Base-by-base conservation (phyloP, 2,888 invertebrate genomes). In the Oegoconia quadripuncta region DNA sequence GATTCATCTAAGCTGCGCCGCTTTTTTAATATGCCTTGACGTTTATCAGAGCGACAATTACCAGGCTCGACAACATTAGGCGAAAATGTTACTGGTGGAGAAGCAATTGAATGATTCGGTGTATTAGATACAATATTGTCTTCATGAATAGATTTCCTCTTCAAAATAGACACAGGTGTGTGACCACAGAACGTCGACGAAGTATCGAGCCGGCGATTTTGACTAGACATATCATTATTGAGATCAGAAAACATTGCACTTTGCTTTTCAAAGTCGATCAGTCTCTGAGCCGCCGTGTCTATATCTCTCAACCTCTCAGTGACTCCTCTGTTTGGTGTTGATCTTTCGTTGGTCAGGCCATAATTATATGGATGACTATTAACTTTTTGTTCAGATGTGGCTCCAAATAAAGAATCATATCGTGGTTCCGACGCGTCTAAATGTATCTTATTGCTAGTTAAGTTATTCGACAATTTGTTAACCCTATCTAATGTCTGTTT, bases 11-110 rank as follows among this genome's bases (percentile, higher is more conserved):
- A 83, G 62, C 95, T 95, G 39, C 94, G 91, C 20, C 95, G 91
- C 78, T 95, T 95, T 74, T 95, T 95, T 48, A 95, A 84, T 64
- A 95, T 95, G 30, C 95, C 95, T 71, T 93, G 93, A 37, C 92
- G 91, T 50, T 92, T 81, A 37, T 79, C 79, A 22, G 88, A 76
- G 16, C 87, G 87, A 39, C 88, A 82, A 39, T 90, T 89, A 18
- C 91, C 89, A 11, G 90, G 89, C 60, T 94, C 93, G 32, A 93
- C 78, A 38, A 94, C 93, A 61, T 89, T 93, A 1, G 93, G 93
- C 5, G 93, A 93, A 77, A 94, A 94, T n/a, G 93, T 94, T 3
- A 94, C 94, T 7, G 94, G 94, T 15, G 93, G 92, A 15, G 90
- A 89, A 42, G 89, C 72, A 46, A 87, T 83, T 32, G 89, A 82